Evolutionary conservation across 2,888 invertebrate species (phyloP).

Genomic region (Branchipolynoe longqiensis): DNA sequence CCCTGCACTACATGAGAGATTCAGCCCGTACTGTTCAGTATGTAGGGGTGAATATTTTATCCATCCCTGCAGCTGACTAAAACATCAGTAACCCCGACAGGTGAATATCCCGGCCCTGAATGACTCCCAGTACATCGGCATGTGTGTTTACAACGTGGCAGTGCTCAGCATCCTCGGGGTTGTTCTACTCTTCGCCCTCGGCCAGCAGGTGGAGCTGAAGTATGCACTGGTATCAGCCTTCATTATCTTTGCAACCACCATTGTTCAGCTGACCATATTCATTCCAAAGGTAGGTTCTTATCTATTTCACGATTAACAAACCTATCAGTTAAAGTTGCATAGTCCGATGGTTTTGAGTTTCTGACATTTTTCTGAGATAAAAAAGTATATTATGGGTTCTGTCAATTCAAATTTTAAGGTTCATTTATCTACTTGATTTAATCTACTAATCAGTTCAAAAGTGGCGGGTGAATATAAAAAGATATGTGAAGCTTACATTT

Average conservation of each 20-base stretch:
- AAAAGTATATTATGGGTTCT: no score
- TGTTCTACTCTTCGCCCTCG: slow-evolving; percentile 61
- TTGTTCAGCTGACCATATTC: slow-evolving; percentile 63
- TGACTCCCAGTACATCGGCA: slow-evolving; percentile 69
- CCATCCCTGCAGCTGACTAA: not conserved
- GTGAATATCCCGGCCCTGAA: slow-evolving; percentile 69
- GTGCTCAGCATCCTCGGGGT: slow-evolving; percentile 64
- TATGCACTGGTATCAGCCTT: slow-evolving; percentile 61
- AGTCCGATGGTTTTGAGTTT: not conserved
- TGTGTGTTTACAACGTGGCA: slow-evolving; percentile 68
- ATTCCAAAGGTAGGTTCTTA: slow-evolving; percentile 63
- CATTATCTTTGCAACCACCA: slow-evolving; percentile 62
- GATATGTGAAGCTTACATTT: no score
- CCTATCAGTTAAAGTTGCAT: not conserved
- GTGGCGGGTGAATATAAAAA: no score
- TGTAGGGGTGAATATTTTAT: not conserved
- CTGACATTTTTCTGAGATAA: no score
- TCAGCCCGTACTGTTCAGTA: not conserved
- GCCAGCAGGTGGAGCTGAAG: slow-evolving; percentile 57
- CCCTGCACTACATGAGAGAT: not conserved
- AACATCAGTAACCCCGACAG: slow-evolving; percentile 53
- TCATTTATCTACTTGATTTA: no score
- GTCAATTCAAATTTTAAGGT: no score
- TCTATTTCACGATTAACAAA: not conserved
- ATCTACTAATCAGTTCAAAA: no score